These are phyloP conservation scores for Euclidia mi DNA, from an alignment of 2,888 invertebrate genomes.

Conservation along the genomic window DNA sequence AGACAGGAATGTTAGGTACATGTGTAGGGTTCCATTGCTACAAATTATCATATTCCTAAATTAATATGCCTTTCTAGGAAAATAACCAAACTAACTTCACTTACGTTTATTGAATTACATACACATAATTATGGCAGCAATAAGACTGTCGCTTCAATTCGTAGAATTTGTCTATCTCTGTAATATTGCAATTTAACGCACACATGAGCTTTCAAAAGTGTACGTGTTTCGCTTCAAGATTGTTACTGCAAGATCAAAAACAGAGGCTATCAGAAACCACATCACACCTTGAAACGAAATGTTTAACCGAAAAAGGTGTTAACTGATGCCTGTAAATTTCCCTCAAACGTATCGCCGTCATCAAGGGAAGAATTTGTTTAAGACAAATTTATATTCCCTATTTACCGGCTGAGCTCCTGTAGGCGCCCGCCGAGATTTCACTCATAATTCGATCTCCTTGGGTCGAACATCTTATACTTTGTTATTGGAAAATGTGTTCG, in stretches of 20 bases:
- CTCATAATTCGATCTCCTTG: conserved; percentile 68
- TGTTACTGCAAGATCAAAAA: conserved; percentile 25
- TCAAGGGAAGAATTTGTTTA: conserved; percentile 72
- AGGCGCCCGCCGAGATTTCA: conserved; percentile 65
- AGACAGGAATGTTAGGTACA: too few relatives aligned
- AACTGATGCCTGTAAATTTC: conserved; percentile 69
- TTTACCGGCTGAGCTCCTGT: conserved; percentile 72
- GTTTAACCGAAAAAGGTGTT: conserved; percentile 41
- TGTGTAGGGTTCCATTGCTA: too few relatives aligned
- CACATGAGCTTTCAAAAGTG: too few relatives aligned
- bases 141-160: too few relatives aligned
- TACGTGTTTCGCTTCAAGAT: not conserved
- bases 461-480: conserved; percentile 54
- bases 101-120: too few relatives aligned
- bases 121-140: too few relatives aligned
- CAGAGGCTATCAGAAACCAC: conserved; percentile 43
- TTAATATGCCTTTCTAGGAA: too few relatives aligned
- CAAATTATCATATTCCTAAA: too few relatives aligned
- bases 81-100: too few relatives aligned
- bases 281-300: conserved; percentile 40
- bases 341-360: conserved; percentile 67
- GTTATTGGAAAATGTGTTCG: conserved; percentile 41
- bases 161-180: too few relatives aligned
- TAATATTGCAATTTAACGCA: too few relatives aligned
- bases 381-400: conserved; percentile 77